Conservation (phyloP, 2,113 vertebrate species). For the Chunga burmeisteri region DNA sequence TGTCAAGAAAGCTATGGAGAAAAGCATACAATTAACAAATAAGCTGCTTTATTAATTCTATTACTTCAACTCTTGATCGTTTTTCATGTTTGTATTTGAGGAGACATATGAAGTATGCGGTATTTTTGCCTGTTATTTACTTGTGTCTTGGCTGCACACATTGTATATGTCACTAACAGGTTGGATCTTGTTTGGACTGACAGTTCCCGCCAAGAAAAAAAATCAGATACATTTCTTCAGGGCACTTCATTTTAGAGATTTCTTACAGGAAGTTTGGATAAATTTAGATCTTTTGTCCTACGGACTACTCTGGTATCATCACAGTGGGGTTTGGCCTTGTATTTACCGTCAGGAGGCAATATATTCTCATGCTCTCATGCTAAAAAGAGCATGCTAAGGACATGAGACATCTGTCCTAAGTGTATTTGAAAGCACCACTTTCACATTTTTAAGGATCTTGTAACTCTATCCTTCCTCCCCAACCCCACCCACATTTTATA, state of each 20-base stretch:
- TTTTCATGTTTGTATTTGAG: neutral
- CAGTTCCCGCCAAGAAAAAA: neutral
- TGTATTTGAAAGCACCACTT: neutral
- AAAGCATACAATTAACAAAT: neutral
- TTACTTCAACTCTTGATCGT: neutral
- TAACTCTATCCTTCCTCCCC: neutral
- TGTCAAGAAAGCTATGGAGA: neutral
- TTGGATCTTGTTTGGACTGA: neutral
- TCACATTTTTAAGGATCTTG: neutral
- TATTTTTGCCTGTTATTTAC: neutral
- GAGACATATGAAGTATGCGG: neutral
- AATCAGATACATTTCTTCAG: neutral
- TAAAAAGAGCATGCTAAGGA: neutral
- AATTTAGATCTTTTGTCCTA: neutral
- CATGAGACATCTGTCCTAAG: neutral
- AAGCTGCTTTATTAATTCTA: neutral
- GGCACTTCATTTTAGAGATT: neutral
- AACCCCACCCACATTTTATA: no score
- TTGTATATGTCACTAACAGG: neutral
- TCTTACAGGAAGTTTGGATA: neutral
- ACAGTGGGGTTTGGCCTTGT: neutral
- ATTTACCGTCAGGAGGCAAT: neutral
- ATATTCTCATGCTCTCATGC: neutral
- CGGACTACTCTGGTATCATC: neutral
- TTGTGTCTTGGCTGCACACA: neutral